These are phyloP conservation scores for Lethrus apterus DNA, from an alignment of 1,140 invertebrate genomes.

Conservation along the genomic window DNA sequence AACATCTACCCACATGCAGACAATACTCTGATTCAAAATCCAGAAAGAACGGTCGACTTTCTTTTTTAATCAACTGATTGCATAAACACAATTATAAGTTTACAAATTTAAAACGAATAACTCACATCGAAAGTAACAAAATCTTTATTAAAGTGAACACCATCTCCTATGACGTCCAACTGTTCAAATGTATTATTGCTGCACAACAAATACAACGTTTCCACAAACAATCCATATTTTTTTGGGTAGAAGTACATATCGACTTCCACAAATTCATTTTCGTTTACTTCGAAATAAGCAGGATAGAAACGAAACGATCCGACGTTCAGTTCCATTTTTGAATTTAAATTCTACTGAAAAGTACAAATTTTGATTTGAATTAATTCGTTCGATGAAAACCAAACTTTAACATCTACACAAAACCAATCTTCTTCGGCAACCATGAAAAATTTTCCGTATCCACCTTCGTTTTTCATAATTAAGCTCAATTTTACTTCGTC, in stretches of 20 bases:
- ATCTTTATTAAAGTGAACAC: conserved; percentile 22
- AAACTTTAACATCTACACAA: conserved; percentile 20
- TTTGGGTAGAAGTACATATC: conserved; percentile 23
- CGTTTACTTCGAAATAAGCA: conserved; percentile 27
- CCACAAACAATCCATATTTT: conserved; percentile 18
- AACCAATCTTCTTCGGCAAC: conserved; percentile 28
- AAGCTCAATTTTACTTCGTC: conserved; percentile 20
- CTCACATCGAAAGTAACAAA: conserved; percentile 21
- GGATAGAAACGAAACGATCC: conserved; percentile 26
- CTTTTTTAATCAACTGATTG: conserved; percentile 6
- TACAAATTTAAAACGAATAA: not conserved
- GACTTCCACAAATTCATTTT: conserved; percentile 24
- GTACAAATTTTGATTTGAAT: not conserved
- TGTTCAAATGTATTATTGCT: conserved; percentile 26
- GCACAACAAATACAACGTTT: conserved; percentile 24
- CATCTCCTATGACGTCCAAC: conserved; percentile 27
- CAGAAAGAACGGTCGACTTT: conserved; percentile 4
- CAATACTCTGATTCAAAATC: conserved; percentile 9
- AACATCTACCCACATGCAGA: conserved; percentile 2
- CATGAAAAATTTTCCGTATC: conserved; percentile 27
- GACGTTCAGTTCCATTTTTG: conserved; percentile 16
- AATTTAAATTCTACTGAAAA: conserved; percentile 10
- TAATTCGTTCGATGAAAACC: not conserved
- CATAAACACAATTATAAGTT: not conserved
- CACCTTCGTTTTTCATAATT: conserved; percentile 26